Conservation (phyloP, 2,797 vertebrate species). For the Lepus oiostolus region DNA sequence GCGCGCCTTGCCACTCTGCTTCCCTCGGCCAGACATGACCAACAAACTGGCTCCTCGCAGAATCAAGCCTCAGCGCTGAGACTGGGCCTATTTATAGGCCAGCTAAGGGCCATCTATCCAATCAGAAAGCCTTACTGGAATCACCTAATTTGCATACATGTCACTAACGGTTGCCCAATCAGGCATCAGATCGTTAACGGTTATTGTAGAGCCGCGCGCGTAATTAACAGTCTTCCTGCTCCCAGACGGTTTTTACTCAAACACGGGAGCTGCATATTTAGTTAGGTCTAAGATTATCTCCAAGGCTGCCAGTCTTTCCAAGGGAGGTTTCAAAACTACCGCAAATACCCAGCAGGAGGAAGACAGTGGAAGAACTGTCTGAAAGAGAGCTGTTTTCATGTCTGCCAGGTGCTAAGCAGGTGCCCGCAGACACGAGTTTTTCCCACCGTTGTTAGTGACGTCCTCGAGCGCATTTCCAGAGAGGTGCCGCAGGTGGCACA, state of each 20-base stretch:
- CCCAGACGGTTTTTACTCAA: fast-evolving
- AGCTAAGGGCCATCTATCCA: slow-evolving; percentile 2
- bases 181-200: background rate
- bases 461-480: background rate
- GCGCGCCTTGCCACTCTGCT: fast-evolving
- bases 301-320: background rate
- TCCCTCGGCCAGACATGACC: fast-evolving
- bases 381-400: background rate
- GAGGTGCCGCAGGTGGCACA: slow-evolving; percentile 55
- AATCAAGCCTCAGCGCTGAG: fast-evolving
- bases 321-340: slow-evolving; percentile 10
- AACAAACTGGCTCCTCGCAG: too few relatives aligned
- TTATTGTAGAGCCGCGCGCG: background rate
- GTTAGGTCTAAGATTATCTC: background rate
- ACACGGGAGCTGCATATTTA: background rate
- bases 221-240: background rate
- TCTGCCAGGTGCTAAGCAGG: slow-evolving; percentile 72
- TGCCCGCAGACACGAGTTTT: background rate
- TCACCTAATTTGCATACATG: slow-evolving; percentile 70
- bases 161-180: slow-evolving; percentile 55
- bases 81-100: slow-evolving; percentile 57
- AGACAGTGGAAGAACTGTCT: background rate
- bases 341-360: slow-evolving; percentile 7
- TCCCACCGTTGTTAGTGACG: background rate
- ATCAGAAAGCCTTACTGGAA: background rate